phyloP scores from a whole-genome alignment of 2,888 invertebrate genomes.

The Pocota personata region DNA sequence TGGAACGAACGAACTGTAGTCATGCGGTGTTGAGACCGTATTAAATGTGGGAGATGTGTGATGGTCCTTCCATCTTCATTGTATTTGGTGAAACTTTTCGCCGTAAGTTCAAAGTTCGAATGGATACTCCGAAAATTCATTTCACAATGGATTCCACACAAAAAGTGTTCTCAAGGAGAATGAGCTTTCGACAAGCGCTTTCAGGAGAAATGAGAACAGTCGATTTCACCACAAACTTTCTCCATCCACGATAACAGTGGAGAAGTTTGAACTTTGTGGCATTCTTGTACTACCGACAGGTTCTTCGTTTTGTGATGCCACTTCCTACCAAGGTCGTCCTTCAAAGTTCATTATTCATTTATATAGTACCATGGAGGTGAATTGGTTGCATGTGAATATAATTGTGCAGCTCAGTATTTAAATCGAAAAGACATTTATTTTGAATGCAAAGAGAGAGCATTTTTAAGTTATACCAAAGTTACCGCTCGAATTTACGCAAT shows the following conservation, averaged over 20 bases:
- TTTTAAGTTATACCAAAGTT: too few species aligned
- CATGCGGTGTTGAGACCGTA: conserved; percentile 65
- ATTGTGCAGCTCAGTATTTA: too few species aligned
- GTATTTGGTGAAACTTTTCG: conserved; percentile 50
- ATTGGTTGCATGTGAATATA: too few species aligned
- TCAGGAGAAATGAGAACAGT: conserved; percentile 35
- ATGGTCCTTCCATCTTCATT: conserved; percentile 42
- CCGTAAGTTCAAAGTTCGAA: conserved; percentile 30
- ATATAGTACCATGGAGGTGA: too few species aligned
- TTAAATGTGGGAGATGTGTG: conserved; percentile 34
- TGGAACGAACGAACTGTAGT: conserved; percentile 41
- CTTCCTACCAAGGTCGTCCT: neutral
- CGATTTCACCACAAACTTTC: conserved; percentile 34
- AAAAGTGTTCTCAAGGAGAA: conserved; percentile 29
- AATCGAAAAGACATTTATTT: too few species aligned
- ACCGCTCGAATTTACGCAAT: too few species aligned
- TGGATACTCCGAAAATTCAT: conserved; percentile 60
- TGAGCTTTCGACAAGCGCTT: conserved; percentile 18
- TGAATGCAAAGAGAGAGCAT: too few species aligned
- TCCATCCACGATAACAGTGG: conserved; percentile 30
- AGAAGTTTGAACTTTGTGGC: neutral
- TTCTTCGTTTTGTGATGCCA: neutral
- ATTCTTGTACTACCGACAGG: neutral
- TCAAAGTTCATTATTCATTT: neutral
- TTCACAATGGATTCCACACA: conserved; percentile 41